Evolutionary conservation across 2,888 invertebrate species (phyloP).

Genomic region (Hofmannophila pseudospretella): DNA sequence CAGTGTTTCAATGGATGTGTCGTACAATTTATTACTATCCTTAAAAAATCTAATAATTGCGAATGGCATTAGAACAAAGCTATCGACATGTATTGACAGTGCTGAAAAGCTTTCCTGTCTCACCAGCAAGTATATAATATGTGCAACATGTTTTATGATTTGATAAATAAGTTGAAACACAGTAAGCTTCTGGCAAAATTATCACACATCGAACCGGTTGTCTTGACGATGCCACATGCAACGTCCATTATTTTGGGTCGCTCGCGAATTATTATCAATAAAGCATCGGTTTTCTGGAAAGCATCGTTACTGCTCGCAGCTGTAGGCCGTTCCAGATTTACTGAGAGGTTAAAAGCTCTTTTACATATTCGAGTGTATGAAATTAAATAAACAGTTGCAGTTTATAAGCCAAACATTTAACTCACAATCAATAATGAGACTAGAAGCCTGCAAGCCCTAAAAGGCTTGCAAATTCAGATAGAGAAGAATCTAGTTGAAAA

Average conservation of each 20-base stretch:
- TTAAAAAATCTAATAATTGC: no score
- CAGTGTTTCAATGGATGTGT: no score
- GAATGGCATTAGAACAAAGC: no score
- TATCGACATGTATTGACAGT: no score
- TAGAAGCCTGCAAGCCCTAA: no score
- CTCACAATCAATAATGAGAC: background rate
- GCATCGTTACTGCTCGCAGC: conserved; percentile 45
- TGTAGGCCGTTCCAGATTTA: conserved; percentile 45
- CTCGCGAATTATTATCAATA: conserved; percentile 60
- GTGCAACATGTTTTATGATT: conserved; percentile 2
- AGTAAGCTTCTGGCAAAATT: conserved; percentile 30
- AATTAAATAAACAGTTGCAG: conserved; percentile 16
- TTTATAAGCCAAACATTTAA: background rate
- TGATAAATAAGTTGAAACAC: conserved; percentile 1
- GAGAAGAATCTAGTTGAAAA: no score
- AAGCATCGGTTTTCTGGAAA: conserved; percentile 61
- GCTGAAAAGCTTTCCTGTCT: background rate
- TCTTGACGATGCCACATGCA: conserved; percentile 37
- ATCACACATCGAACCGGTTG: conserved; percentile 17
- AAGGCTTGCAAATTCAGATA: no score
- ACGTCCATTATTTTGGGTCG: conserved; percentile 46
- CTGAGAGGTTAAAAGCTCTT: conserved; percentile 11
- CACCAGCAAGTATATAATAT: background rate
- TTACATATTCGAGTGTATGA: conserved; percentile 1
- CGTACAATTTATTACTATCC: no score